Base-by-base conservation (phyloP, 2,113 vertebrate genomes). In the Ornithorhynchus anatinus region DNA sequence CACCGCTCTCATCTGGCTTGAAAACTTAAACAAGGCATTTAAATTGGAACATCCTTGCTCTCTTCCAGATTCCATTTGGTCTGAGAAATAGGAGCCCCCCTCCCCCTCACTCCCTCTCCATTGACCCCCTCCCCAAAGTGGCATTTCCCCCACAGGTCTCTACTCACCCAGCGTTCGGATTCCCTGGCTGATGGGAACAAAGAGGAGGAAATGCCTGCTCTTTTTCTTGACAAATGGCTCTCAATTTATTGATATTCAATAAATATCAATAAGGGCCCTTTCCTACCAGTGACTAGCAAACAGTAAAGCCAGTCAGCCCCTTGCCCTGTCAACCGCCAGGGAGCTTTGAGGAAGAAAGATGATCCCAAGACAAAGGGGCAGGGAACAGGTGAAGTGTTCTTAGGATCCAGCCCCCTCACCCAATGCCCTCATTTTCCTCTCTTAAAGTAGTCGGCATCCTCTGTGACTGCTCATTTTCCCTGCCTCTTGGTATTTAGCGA, bases 311-410 rank as follows among this genome's bases (percentile, higher is more conserved):
- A 50, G 25, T 4, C 39, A 38, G 16, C 3, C 4, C 17, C 60
- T 39, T 1, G 25, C 13, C 16, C 12, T 47, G 11, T 23, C 45
- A 56, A 59, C 1, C 31, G 10, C 62, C 33, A 6, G 17, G 31
- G 43, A 33, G 5, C 12, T 13, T 13, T 22, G 29, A 27, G 29
- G 7, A 15, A 12, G 53, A 40, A 4, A 10, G 40, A 5, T 3
- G 1, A 7, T 35, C 59, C 22, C 39, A 53, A 14, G 9, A 4
- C 40, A 33, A 31, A 60, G 19, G 13, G 14, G 13, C 14, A 3
- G 22, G 6, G 17, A 59, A 22, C 37, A 57, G 16, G 70, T 82
- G 72, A 82, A 80, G 80, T 78, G 57, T 44, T 17, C 16, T n/a
- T 2, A 8, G 37, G 67, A 14, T 62, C 39, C 23, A 50, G 60